phyloP scores from a whole-genome alignment of 2,888 invertebrate genomes.

The Tupiocoris notatus region DNA sequence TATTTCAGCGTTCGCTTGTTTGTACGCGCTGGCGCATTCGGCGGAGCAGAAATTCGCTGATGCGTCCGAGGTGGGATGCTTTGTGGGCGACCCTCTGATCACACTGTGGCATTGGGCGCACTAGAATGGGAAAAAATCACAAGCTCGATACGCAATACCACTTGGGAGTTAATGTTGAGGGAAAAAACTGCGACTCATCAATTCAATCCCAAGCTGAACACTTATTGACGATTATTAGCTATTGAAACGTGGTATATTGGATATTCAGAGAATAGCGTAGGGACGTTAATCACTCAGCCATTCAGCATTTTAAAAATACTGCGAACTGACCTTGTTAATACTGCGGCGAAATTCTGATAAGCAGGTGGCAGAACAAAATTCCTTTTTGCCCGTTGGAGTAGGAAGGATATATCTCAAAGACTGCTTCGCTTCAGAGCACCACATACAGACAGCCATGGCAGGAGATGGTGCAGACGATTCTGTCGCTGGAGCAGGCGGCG shows the following conservation, averaged over 20 bases:
- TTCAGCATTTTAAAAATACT: too few species aligned
- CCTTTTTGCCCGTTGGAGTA: constrained; percentile 83
- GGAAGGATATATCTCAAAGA: constrained; percentile 83
- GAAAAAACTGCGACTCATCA: too few species aligned
- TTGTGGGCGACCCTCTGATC: constrained; percentile 71
- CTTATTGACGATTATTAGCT: too few species aligned
- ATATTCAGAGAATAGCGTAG: too few species aligned
- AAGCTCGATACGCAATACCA: not conserved
- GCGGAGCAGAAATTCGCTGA: constrained; percentile 76
- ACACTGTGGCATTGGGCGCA: constrained; percentile 86
- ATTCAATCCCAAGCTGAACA: too few species aligned
- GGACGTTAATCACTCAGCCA: too few species aligned
- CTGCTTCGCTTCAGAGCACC: constrained; percentile 82
- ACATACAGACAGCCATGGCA: constrained; percentile 63
- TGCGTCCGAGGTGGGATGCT: constrained; percentile 57
- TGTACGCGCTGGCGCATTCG: constrained; percentile 71
- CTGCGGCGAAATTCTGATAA: constrained; percentile 85
- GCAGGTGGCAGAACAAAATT: constrained; percentile 89
- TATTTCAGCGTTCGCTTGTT: constrained; percentile 26
- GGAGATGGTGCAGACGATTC: not conserved
- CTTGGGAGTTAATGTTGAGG: too few species aligned
- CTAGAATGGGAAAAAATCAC: constrained; percentile 50
- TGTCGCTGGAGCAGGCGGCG: constrained; percentile 5
- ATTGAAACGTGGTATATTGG: too few species aligned
- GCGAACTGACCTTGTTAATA: constrained; percentile 67